Percentiles rank a stretch among this genome's conserved stretches.
These are phyloP conservation scores for Eurypyga helias DNA, from an alignment of 2,113 vertebrate genomes.

Conservation along the genomic window DNA sequence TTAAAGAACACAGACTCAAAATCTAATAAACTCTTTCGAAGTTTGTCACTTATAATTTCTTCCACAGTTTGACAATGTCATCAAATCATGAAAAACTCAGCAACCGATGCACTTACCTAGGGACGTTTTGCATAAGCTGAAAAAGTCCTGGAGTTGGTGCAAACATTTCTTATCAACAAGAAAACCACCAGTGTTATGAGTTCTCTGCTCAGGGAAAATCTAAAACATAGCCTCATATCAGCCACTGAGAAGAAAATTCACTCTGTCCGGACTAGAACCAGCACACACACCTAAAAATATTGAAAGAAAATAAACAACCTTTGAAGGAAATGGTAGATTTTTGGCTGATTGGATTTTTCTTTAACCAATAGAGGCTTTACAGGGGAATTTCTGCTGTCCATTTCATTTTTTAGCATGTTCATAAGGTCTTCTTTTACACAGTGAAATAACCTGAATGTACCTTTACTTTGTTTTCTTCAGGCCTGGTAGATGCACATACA, in stretches of 20 bases:
- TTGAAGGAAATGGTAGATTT: not conserved
- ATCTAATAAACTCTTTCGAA: not conserved
- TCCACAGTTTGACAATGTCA: not conserved
- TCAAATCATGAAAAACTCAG: not conserved
- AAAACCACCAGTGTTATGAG: no score
- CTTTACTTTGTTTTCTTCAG: slow-evolving; percentile 75
- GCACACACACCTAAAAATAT: not conserved
- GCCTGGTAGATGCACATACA: slow-evolving; percentile 94
- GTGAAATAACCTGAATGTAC: not conserved
- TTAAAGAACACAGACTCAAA: not conserved
- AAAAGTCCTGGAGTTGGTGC: no score
- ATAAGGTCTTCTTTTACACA: not conserved
- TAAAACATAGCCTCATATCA: no score
- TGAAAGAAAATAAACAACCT: not conserved
- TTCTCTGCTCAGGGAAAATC: no score
- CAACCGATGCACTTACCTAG: not conserved
- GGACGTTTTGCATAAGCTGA: not conserved
- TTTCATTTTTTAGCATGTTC: not conserved
- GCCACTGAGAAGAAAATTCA: no score
- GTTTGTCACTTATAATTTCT: not conserved
- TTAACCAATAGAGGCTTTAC: not conserved
- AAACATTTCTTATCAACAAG: no score
- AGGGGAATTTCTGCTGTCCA: not conserved
- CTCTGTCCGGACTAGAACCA: no score
- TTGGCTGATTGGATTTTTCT: not conserved